A percentile compares a stretch with the other conserved stretches of the same genome.
These are phyloP conservation scores for Aplochiton taeniatus DNA, from an alignment of 2,797 vertebrate genomes.

Conservation along the genomic window DNA sequence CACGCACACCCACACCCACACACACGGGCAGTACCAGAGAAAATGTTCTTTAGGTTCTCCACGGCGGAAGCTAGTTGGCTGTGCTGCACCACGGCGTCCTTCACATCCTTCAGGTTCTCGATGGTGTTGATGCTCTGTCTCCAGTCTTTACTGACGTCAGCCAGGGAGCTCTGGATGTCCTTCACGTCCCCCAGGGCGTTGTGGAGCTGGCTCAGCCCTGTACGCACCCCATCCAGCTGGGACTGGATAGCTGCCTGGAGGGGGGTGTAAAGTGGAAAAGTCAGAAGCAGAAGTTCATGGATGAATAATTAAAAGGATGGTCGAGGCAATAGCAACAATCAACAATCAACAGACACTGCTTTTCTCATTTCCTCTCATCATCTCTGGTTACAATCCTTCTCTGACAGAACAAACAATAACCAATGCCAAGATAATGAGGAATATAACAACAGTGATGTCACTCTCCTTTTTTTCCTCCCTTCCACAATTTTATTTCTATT, in stretches of 20 bases:
- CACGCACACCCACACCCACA: background rate
- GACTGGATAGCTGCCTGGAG: conserved; percentile 96
- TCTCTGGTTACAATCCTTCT: too few species aligned
- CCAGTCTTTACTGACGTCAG: conserved; percentile 96
- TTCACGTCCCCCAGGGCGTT: conserved; percentile 91
- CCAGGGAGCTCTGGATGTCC: conserved; percentile 90
- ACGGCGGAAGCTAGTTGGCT: conserved; percentile 96
- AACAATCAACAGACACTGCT: too few species aligned
- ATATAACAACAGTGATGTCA: too few species aligned
- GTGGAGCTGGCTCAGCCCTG: conserved; percentile 94
- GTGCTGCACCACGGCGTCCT: conserved; percentile 95
- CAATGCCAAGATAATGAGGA: background rate
- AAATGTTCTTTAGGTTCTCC: conserved; percentile 98
- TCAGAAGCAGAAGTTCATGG: background rate
- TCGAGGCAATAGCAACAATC: too few species aligned
- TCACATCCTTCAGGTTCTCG: conserved; percentile 93
- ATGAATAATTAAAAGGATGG: background rate
- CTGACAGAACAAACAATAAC: too few species aligned
- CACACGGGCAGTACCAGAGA: conserved; percentile 79
- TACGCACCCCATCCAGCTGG: conserved; percentile 94
- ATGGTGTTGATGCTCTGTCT: conserved; percentile 97
- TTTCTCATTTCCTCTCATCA: too few species aligned
- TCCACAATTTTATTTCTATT: background rate
- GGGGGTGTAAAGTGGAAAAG: background rate
- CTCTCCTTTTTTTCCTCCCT: background rate